Evolutionary conservation across 2,797 vertebrate genomes (phyloP).

Genomic region (Dipus sagitta): DNA sequence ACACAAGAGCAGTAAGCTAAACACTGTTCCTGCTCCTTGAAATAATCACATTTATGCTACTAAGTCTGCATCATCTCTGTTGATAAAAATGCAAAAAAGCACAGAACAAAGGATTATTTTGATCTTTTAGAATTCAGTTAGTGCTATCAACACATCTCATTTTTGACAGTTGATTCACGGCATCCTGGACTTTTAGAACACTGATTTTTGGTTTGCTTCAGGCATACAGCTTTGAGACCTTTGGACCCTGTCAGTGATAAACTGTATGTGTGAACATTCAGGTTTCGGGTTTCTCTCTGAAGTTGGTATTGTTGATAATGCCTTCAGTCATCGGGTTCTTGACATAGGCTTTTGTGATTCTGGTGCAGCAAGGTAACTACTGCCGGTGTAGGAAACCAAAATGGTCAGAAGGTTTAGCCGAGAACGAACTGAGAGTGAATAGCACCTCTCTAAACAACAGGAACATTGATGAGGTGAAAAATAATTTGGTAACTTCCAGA

Average conservation of each 20-base stretch:
- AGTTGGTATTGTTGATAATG: neutral
- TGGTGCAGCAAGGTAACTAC: neutral
- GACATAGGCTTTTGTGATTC: neutral
- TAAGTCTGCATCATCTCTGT: slow-evolving; percentile 54
- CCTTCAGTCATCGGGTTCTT: neutral
- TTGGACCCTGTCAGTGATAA: neutral
- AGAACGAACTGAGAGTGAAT: too few species aligned
- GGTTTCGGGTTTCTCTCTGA: slow-evolving; percentile 54
- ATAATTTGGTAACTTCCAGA: too few species aligned
- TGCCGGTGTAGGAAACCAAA: neutral
- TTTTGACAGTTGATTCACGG: slow-evolving; percentile 52
- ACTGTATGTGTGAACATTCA: slow-evolving; percentile 10
- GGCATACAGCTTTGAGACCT: neutral
- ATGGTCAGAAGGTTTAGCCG: too few species aligned
- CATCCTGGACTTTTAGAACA: slow-evolving; percentile 33
- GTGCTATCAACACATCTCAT: slow-evolving; percentile 39
- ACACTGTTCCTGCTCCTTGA: slow-evolving; percentile 48
- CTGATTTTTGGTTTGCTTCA: neutral
- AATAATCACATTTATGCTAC: slow-evolving; percentile 66
- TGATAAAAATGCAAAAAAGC: slow-evolving; percentile 66
- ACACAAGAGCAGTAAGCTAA: neutral
- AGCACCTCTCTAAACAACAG: too few species aligned
- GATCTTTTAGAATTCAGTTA: slow-evolving; percentile 40
- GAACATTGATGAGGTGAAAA: too few species aligned
- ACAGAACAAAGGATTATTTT: slow-evolving; percentile 27